Conservation (phyloP, 2,888 invertebrate genomes). For the Diachrysia chrysitis region DNA sequence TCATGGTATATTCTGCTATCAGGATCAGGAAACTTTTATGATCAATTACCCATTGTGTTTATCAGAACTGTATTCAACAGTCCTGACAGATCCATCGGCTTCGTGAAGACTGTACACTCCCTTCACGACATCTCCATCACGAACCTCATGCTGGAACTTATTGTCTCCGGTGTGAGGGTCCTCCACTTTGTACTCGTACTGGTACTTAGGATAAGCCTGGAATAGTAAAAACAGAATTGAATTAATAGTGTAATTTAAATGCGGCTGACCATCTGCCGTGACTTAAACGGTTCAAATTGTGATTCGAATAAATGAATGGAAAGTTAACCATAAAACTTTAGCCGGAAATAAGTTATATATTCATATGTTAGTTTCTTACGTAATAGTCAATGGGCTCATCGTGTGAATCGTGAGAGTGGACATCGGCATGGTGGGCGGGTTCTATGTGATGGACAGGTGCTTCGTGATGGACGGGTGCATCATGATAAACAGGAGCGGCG, state of each 20-base stretch:
- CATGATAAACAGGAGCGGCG: slow-evolving; percentile 23
- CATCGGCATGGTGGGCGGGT: slow-evolving; percentile 15
- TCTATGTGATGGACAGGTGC: slow-evolving; percentile 9
- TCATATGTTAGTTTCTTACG: slow-evolving; percentile 77
- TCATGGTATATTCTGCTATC: not conserved
- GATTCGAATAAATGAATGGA: slow-evolving; percentile 77
- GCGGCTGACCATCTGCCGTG: slow-evolving; percentile 54
- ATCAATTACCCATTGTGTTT: slow-evolving; percentile 86
- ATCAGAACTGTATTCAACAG: slow-evolving; percentile 90
- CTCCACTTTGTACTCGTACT: slow-evolving; percentile 90
- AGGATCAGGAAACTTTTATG: not conserved
- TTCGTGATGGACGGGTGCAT: slow-evolving; percentile 20
- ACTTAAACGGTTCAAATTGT: slow-evolving; percentile 68
- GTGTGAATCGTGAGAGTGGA: slow-evolving; percentile 59
- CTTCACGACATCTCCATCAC: slow-evolving; percentile 90
- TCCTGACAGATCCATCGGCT: slow-evolving; percentile 89
- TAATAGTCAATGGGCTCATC: slow-evolving; percentile 85
- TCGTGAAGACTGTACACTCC: slow-evolving; percentile 91
- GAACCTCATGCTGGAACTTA: slow-evolving; percentile 89
- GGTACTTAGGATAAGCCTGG: slow-evolving; percentile 89
- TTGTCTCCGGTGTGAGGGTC: slow-evolving; percentile 90
- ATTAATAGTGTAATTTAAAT: slow-evolving; percentile 66
- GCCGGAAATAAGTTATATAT: slow-evolving; percentile 64
- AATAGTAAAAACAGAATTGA: slow-evolving; percentile 61
- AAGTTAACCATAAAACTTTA: slow-evolving; percentile 73